Percentiles rank a stretch among this genome's conserved stretches.
Conservation (phyloP, 2,797 vertebrate genomes). For the Ataeniobius toweri region DNA sequence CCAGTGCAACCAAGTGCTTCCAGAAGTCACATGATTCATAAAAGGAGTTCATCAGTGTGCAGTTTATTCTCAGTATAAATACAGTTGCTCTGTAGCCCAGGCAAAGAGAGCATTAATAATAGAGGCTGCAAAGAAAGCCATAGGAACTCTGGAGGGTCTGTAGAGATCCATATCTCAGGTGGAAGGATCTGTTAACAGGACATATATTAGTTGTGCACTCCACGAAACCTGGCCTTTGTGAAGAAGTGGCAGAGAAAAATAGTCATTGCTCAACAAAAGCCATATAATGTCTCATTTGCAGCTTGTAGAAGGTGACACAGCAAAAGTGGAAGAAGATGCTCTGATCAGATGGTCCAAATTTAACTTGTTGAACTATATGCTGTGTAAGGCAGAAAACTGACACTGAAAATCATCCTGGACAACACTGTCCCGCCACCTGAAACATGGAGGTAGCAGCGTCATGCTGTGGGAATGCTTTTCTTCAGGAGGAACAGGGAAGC, state of each 20-base stretch:
- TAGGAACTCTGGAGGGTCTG: no score
- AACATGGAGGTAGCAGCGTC: not conserved
- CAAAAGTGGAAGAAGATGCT: not conserved
- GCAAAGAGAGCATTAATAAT: not conserved
- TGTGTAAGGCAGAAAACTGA: not conserved
- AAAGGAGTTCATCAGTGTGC: not conserved
- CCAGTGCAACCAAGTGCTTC: not conserved
- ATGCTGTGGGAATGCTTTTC: not conserved
- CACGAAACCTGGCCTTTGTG: not conserved
- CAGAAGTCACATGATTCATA: not conserved
- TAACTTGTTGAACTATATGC: not conserved
- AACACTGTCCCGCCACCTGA: not conserved
- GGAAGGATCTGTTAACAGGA: no score
- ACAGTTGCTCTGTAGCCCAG: not conserved
- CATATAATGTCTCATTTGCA: not conserved
- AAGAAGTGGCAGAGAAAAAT: not conserved
- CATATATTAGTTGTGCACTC: no score
- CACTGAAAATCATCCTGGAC: not conserved
- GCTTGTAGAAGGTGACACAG: not conserved
- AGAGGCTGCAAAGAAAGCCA: not conserved
- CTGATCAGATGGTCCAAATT: not conserved
- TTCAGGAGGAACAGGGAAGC: not conserved
- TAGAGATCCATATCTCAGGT: no score
- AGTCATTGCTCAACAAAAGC: no score
- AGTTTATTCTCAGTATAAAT: not conserved